Percentiles rank a stretch among this genome's conserved stretches.
Evolutionary conservation across 2,113 vertebrate genomes (phyloP).

Genomic region (Talpa occidentalis): DNA sequence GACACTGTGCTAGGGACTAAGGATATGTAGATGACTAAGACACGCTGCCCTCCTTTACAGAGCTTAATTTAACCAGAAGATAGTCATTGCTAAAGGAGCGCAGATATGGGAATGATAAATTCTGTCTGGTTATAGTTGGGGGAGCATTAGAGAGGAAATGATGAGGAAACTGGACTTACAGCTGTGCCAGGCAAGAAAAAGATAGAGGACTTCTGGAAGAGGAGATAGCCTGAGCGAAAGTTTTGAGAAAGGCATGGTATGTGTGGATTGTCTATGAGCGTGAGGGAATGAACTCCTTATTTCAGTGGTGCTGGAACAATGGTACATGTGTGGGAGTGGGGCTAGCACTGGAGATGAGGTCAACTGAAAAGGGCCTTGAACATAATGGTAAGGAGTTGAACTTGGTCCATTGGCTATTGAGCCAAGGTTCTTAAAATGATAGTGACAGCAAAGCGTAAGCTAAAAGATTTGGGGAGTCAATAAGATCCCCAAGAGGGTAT

Average conservation of each 20-base stretch:
- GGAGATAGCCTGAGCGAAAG: neutral
- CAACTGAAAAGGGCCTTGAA: neutral
- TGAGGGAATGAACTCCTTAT: neutral
- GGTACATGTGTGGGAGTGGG: neutral
- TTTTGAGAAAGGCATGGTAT: neutral
- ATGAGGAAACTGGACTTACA: neutral
- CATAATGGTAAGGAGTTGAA: neutral
- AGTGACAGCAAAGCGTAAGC: neutral
- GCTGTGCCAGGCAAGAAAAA: conserved; percentile 34
- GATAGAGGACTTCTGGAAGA: conserved; percentile 14
- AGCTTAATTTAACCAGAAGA: conserved; percentile 9
- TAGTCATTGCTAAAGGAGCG: neutral
- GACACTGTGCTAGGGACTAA: neutral
- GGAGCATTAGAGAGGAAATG: conserved; percentile 13
- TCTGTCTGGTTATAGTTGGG: conserved; percentile 40
- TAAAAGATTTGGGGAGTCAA: neutral
- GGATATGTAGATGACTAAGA: neutral
- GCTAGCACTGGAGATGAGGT: neutral
- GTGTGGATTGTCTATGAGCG: neutral
- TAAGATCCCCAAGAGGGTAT: neutral
- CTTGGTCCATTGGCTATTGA: neutral
- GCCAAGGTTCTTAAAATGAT: neutral
- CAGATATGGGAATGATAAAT: neutral
- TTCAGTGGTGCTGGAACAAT: neutral
- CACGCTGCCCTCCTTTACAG: neutral